Base-by-base conservation (phyloP, 2,113 vertebrate species). In the Romanogobio albipinnatus region DNA sequence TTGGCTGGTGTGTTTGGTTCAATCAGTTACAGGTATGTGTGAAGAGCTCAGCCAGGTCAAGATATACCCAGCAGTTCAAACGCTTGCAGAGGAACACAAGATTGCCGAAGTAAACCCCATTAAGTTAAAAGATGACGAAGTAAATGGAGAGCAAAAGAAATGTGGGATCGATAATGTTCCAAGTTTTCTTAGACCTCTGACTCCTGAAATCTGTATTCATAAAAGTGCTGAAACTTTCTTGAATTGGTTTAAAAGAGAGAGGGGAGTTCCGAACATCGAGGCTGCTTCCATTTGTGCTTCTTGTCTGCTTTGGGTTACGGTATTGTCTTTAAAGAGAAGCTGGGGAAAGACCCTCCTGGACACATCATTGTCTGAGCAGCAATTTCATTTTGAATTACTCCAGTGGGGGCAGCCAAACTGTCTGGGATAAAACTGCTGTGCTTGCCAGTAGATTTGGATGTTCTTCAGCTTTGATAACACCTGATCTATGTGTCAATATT, bases 21-120 rank as follows among this genome's bases (percentile, higher is more conserved):
- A 89, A 88, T 89, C 88, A 89, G 88, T 90, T 88, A 90, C 85
- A 89, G 83, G 43, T 70, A 84, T 87, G 85, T 84, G 87, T 83
- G 84, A 89, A 80, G 64, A 87, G 85, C 80, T 76, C 77, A 86
- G 82, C 66, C 82, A 87, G 81, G 83, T 56, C 70, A 61, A 89
- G 86, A 88, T 87, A 87, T 84, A 83, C 74, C 6, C 59, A 43
- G 59, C 62, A 87, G 71, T 87, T 89, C 85, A 89, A 89, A 88
- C 73, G 76, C 85, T 64, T 81, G 81, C 85, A 11, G 82, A 82
- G 85, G 75, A 84, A 81, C 81, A 78, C 84, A 19, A 76, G 86
- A 81, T 85, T 86, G 81, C 39, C 81, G 61, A 49, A 58, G 49
- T 58, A 86, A 73, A 76, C 71, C 71, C 71, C 81, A 88, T 86